These are phyloP conservation scores for Lithophane ornitopus DNA, from an alignment of 2,888 invertebrate genomes.

Conservation along the genomic window DNA sequence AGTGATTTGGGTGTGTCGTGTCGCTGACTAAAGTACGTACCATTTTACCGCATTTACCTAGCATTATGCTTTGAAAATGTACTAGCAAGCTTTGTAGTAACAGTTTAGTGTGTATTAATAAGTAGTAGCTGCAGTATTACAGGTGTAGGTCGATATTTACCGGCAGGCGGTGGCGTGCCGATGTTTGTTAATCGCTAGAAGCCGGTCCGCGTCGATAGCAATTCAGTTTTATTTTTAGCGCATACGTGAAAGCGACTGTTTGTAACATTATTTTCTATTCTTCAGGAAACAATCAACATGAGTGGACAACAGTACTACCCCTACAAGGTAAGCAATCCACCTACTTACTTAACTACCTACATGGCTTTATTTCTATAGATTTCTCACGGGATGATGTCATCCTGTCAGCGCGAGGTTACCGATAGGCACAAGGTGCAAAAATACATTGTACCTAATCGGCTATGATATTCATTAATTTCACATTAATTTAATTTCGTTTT, in stretches of 20 bases:
- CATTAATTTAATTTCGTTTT: neutral
- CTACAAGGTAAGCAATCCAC: conserved; percentile 93
- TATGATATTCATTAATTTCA: conserved; percentile 10
- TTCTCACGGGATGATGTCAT: conserved; percentile 88
- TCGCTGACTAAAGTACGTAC: conserved; percentile 84
- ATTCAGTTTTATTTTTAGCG: conserved; percentile 82
- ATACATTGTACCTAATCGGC: conserved; percentile 27
- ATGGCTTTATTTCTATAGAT: conserved; percentile 75
- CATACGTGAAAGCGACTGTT: conserved; percentile 70
- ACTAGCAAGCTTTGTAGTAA: conserved; percentile 26
- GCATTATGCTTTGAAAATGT: conserved; percentile 39
- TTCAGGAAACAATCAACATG: conserved; percentile 90
- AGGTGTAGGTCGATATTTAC: conserved; percentile 58
- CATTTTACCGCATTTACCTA: conserved; percentile 52
- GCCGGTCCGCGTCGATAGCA: conserved; percentile 80
- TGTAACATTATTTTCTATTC: conserved; percentile 74
- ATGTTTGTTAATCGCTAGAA: conserved; percentile 74
- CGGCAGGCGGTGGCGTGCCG: conserved; percentile 62
- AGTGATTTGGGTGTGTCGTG: conserved; percentile 87
- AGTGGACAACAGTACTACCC: conserved; percentile 96
- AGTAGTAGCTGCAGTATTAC: conserved; percentile 36
- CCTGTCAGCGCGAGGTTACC: conserved; percentile 72
- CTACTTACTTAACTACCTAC: conserved; percentile 70
- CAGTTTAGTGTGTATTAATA: conserved; percentile 47
- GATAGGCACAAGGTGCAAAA: conserved; percentile 48